These are phyloP conservation scores for Herpetotheres cachinnans DNA, from an alignment of 2,113 vertebrate species.

Conservation along the genomic window DNA sequence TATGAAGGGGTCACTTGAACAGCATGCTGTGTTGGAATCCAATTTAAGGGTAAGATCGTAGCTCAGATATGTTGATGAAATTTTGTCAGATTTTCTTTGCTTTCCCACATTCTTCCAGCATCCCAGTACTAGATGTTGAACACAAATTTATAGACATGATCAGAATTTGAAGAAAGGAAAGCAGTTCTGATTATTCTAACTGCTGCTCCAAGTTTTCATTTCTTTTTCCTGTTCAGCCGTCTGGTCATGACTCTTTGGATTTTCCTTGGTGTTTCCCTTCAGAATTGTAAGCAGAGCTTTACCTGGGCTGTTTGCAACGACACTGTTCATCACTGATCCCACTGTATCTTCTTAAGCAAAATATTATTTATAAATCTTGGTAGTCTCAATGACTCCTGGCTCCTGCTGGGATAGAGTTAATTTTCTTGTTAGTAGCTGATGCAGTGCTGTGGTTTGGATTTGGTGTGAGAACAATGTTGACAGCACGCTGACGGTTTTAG, in stretches of 20 bases:
- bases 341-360: not conserved
- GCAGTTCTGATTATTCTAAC: not conserved
- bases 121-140: not conserved
- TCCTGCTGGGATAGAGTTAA: no score
- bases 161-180: not conserved
- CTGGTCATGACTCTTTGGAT: not conserved
- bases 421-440: no score
- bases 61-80: not conserved
- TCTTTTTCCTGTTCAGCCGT: not conserved
- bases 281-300: not conserved
- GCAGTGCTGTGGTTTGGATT: no score
- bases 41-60: constrained; percentile 10
- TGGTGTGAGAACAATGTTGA: no score
- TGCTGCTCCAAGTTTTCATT: not conserved
- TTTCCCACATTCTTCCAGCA: not conserved
- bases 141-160: not conserved
- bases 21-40: constrained; percentile 18
- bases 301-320: not conserved
- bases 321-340: not conserved
- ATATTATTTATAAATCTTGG: not conserved
- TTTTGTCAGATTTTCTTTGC: constrained; percentile 1
- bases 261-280: not conserved
- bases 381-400: not conserved
- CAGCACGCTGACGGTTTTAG: no score
- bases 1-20: constrained; percentile 17